Percentiles rank a stretch among this genome's conserved stretches.
Conservation (phyloP, 2,113 vertebrate genomes). For the Casuarius casuarius region DNA sequence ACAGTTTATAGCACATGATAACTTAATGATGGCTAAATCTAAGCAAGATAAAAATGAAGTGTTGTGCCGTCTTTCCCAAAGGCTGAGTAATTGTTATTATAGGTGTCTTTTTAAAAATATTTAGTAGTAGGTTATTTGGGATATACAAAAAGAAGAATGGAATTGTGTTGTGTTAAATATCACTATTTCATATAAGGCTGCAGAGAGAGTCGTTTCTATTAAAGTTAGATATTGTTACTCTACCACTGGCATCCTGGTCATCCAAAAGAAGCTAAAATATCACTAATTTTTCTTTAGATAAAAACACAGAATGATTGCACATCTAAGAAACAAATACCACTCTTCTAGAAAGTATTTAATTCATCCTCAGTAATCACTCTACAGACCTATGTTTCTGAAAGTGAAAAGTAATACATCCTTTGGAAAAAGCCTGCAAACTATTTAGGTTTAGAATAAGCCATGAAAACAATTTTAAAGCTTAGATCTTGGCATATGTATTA, state of each 20-base stretch:
- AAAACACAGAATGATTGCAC: neutral
- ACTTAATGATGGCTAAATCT: neutral
- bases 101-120: neutral
- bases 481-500: neutral
- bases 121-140: neutral
- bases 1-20: neutral
- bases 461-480: neutral
- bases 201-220: neutral
- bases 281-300: neutral
- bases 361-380: neutral
- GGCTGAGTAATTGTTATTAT: neutral
- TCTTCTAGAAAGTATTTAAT: neutral
- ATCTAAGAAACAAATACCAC: neutral
- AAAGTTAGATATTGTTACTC: neutral
- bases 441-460: neutral
- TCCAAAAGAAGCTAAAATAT: neutral
- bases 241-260: neutral
- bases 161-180: neutral
- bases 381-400: neutral
- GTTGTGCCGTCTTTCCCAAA: neutral
- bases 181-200: neutral
- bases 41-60: neutral
- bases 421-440: neutral
- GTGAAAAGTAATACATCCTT: neutral
- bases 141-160: neutral